Evolutionary conservation across 2,113 vertebrate species (phyloP).

Genomic region (Apus apus): DNA sequence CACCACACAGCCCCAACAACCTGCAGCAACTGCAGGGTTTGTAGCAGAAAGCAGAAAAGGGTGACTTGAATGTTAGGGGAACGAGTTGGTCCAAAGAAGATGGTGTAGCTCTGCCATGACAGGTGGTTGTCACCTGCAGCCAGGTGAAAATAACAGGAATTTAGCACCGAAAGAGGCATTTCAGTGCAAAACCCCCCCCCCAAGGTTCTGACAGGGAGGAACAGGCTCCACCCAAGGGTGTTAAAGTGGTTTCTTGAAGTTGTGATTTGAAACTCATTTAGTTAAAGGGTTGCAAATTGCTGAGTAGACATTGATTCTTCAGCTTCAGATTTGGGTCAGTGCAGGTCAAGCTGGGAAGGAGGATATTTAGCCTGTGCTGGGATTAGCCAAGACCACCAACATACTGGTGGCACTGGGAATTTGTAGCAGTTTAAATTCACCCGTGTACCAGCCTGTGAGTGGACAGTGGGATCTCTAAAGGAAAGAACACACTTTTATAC

Average conservation of each 20-base stretch:
- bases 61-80: accelerated
- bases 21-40: neutral
- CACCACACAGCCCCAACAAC: neutral
- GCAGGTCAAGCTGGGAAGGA: neutral
- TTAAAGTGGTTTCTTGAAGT: neutral
- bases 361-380: neutral
- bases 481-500: neutral
- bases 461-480: neutral
- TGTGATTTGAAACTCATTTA: neutral
- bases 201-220: neutral
- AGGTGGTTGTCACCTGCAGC: neutral
- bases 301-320: neutral
- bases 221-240: accelerated
- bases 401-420: accelerated
- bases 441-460: neutral
- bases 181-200: neutral
- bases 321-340: neutral
- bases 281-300: neutral
- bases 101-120: neutral
- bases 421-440: neutral
- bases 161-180: neutral
- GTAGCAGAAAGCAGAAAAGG: neutral
- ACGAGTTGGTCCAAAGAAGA: accelerated
- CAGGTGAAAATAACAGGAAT: neutral
- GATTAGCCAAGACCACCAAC: neutral